Conservation (phyloP, 2,797 vertebrate genomes). For the Triplophysa bombifrons region DNA sequence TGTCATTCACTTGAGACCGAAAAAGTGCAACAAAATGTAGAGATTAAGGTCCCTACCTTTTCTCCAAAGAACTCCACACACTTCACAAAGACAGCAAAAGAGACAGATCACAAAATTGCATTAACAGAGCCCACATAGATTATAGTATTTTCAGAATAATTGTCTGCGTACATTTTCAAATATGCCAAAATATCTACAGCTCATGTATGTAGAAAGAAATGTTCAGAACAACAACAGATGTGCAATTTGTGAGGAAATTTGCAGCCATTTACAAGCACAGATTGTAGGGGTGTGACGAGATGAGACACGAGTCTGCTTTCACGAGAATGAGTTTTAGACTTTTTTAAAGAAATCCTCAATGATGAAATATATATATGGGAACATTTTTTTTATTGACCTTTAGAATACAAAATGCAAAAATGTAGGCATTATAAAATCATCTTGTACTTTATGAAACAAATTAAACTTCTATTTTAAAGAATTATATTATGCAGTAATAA, state of each 20-base stretch:
- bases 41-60: conserved; percentile 76
- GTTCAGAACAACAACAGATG: neutral
- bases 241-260: neutral
- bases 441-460: too few relatives aligned
- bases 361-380: too few relatives aligned
- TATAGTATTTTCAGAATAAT: neutral
- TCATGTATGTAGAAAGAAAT: too few relatives aligned
- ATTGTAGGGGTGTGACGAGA: neutral
- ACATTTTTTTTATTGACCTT: too few relatives aligned
- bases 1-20: neutral
- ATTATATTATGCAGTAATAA: too few relatives aligned
- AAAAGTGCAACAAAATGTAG: conserved; percentile 52
- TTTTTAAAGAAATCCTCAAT: too few relatives aligned
- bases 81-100: conserved; percentile 79
- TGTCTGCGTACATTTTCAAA: neutral
- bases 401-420: too few relatives aligned
- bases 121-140: conserved; percentile 60
- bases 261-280: neutral
- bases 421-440: too few relatives aligned
- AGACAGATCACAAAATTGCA: conserved; percentile 72
- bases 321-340: too few relatives aligned
- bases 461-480: too few relatives aligned
- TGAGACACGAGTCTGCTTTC: too few relatives aligned
- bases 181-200: neutral
- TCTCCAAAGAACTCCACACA: conserved; percentile 82